These are phyloP conservation scores for Cyclargus thomasi DNA, from an alignment of 1,140 invertebrate genomes.

Conservation along the genomic window DNA sequence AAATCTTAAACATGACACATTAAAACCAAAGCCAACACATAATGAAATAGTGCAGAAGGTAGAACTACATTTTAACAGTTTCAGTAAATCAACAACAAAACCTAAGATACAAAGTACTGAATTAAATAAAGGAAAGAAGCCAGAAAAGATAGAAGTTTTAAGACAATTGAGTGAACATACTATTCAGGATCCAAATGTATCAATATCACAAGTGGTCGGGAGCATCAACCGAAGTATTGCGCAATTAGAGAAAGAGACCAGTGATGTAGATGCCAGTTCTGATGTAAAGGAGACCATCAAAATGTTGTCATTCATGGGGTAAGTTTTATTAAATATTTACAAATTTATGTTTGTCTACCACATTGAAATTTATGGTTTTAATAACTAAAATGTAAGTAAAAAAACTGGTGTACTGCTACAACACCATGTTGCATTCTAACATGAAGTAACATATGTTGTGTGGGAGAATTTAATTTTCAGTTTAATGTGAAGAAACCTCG, in stretches of 20 bases:
- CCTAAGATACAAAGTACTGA: neutral
- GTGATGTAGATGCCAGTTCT: constrained; percentile 31
- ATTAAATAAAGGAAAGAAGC: neutral
- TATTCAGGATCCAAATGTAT: neutral
- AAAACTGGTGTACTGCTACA: too few relatives aligned
- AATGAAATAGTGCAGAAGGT: neutral
- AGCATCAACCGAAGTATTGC: constrained; percentile 24
- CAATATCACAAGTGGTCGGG: constrained; percentile 15
- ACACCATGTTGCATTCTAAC: too few relatives aligned
- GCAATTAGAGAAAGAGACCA: constrained; percentile 26
- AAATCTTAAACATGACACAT: neutral
- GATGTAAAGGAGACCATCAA: constrained; percentile 53
- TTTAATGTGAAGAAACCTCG: too few relatives aligned
- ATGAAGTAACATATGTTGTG: too few relatives aligned
- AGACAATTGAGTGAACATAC: neutral
- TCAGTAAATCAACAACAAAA: neutral
- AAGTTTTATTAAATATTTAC: constrained; percentile 25
- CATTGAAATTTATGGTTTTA: too few relatives aligned
- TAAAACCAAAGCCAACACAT: neutral
- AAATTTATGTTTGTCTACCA: too few relatives aligned
- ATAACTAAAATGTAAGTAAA: too few relatives aligned
- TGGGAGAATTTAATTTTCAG: too few relatives aligned
- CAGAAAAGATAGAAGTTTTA: neutral
- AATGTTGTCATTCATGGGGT: constrained; percentile 60
- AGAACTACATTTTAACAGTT: neutral